phyloP scores from a whole-genome alignment of 2,797 vertebrate genomes.

The Pteronotus mesoamericanus region DNA sequence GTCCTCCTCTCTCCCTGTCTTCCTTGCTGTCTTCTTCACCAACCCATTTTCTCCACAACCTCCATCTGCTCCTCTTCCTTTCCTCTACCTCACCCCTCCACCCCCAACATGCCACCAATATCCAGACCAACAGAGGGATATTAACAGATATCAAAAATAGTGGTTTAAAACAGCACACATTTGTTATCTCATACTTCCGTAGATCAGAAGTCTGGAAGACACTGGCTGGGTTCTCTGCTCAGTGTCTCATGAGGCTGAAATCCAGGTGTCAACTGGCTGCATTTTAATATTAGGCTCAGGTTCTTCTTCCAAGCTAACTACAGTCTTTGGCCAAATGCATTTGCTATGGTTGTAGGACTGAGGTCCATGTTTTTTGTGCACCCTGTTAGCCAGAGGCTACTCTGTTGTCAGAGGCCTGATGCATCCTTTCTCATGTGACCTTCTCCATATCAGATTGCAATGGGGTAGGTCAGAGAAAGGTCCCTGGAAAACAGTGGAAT shows the following conservation, averaged over 20 bases:
- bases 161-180: no score
- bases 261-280: neutral
- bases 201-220: neutral
- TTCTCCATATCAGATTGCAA: no score
- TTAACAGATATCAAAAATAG: no score
- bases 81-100: no score
- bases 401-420: neutral
- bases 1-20: no score
- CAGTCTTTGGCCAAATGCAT: neutral
- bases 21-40: no score
- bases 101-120: no score
- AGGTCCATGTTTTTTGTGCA: neutral
- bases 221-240: neutral
- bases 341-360: neutral
- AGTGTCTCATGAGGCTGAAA: neutral
- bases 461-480: no score
- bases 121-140: no score
- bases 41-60: no score
- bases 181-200: neutral
- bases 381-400: neutral
- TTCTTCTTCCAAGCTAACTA: neutral
- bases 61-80: no score
- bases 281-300: neutral
- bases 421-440: neutral
- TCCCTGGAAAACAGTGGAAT: no score